Conservation (phyloP, 2,113 vertebrate genomes). For the Takifugu flavidus region DNA sequence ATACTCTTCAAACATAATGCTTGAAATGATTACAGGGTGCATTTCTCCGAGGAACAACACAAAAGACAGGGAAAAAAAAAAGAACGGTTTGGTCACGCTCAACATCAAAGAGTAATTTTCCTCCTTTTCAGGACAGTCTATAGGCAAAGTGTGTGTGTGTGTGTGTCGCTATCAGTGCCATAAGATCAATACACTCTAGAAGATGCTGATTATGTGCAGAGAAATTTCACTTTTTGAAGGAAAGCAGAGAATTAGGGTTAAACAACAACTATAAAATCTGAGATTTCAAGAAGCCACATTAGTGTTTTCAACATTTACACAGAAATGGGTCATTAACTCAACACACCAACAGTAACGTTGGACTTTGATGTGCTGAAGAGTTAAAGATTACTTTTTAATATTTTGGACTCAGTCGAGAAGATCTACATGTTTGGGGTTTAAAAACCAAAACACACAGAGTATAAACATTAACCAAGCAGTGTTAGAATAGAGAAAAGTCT, state of each 20-base stretch:
- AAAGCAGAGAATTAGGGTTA: neutral
- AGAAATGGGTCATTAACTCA: no score
- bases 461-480: neutral
- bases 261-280: neutral
- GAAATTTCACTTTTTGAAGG: neutral
- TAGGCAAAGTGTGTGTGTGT: neutral
- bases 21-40: conserved; percentile 37
- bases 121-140: conserved; percentile 10
- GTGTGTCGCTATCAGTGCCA: neutral
- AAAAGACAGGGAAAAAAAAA: neutral
- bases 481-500: neutral
- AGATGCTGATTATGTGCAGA: neutral
- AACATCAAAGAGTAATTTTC: neutral
- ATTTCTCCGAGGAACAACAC: conserved; percentile 1
- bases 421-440: no score
- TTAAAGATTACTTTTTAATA: no score
- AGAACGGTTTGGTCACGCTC: conserved; percentile 18
- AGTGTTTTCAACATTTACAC: no score
- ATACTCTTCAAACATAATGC: conserved; percentile 1
- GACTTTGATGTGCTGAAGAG: no score
- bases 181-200: conserved; percentile 6
- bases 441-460: no score
- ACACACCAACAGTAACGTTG: no score
- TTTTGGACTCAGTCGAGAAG: no score
- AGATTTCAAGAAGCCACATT: neutral